These are phyloP conservation scores for Cryptotermes secundus DNA, from an alignment of 1,140 invertebrate genomes.

Conservation along the genomic window DNA sequence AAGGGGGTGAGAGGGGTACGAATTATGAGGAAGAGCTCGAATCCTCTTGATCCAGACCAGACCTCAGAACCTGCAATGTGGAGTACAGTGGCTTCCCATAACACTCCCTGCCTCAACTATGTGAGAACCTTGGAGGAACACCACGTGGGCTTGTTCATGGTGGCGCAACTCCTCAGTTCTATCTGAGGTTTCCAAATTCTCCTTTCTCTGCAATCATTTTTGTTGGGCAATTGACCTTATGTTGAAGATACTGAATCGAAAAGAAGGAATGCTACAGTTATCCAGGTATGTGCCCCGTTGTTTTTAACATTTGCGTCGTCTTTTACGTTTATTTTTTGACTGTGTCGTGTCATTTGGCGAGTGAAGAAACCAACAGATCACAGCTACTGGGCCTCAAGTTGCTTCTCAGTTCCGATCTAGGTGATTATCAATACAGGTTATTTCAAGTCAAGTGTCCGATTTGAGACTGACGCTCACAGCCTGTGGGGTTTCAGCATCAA, in stretches of 20 bases:
- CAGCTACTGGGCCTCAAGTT: neutral
- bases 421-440: neutral
- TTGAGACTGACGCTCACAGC: neutral
- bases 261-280: neutral
- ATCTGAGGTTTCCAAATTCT: neutral
- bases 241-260: neutral
- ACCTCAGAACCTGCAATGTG: too few species aligned
- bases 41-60: too few species aligned
- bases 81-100: too few species aligned
- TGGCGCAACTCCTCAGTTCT: neutral
- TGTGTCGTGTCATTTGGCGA: neutral
- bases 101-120: too few species aligned
- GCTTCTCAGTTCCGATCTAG: neutral
- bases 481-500: neutral
- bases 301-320: neutral
- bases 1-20: too few species aligned
- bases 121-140: too few species aligned
- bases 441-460: neutral
- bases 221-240: neutral
- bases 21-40: too few species aligned
- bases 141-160: neutral
- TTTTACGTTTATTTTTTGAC: neutral
- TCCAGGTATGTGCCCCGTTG: neutral
- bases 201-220: neutral
- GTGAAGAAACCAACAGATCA: neutral